phyloP scores from a whole-genome alignment of 2,797 vertebrate species.

The Premnoplex brunnescens region DNA sequence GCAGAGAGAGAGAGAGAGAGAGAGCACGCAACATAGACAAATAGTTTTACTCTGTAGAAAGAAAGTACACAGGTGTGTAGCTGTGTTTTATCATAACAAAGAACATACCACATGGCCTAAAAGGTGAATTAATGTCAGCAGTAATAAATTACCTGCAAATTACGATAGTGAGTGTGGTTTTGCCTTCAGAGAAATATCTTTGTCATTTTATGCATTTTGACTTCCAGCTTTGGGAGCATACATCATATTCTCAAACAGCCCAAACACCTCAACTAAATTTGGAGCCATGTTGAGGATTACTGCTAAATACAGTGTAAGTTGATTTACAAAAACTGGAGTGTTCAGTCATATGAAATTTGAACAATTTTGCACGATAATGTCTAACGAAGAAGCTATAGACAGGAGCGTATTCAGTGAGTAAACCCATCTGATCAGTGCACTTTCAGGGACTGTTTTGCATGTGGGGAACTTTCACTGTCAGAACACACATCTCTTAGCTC shows the following conservation, averaged over 20 bases:
- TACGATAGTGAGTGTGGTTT: neutral
- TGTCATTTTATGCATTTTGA: neutral
- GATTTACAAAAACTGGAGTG: constrained; percentile 27
- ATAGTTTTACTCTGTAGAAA: neutral
- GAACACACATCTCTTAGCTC: constrained; percentile 6
- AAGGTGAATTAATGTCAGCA: neutral
- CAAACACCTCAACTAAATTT: neutral
- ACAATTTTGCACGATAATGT: constrained; percentile 26
- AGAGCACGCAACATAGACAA: neutral
- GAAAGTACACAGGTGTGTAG: neutral
- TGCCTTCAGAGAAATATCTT: neutral
- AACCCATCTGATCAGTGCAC: constrained; percentile 42
- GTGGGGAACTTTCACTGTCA: constrained; percentile 3
- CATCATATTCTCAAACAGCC: neutral
- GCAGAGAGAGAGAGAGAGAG: no score
- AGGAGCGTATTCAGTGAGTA: neutral
- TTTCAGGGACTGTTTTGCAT: constrained; percentile 10
- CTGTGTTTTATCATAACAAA: neutral
- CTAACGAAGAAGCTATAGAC: constrained; percentile 21
- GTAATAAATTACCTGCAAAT: neutral
- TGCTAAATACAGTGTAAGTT: constrained; percentile 25
- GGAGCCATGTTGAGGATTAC: constrained; percentile 23
- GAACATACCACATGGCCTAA: neutral
- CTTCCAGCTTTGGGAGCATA: neutral
- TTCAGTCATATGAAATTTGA: constrained; percentile 4